Evolutionary conservation across 2,113 vertebrate genomes (phyloP), one percentile per base, ranked within the genome.

Genomic region (Dendrocopos noguchii): DNA sequence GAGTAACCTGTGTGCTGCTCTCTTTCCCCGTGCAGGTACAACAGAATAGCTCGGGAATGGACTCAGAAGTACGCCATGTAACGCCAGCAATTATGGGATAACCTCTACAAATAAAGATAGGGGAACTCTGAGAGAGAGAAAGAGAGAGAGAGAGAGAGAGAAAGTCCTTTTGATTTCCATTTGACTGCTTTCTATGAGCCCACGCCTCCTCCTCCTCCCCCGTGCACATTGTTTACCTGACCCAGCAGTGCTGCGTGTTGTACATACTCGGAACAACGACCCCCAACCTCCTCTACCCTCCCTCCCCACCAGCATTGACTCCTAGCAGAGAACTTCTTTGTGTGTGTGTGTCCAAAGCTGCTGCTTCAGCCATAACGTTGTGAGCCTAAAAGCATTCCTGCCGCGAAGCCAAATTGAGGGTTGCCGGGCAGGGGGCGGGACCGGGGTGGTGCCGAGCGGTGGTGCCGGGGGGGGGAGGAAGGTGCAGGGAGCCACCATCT

Each of bases 1-100:
- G 71, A 98, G 87, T 93, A 79, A 95, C 94, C 10, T 21, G 20
- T 21, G 20, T 21, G 47, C 20, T 57, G 78, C 88, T 98, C 94
- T 98, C 84, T 98, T 94, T 98, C 82, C 77, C 91, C 95, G 93
- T 92, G 29, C 98, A 99, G 99, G 99, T 99, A 99, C 99, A 99
- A 99, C 99, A 99, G 98, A 99, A 99, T 99, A 99, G 99, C 99
- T 98, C 99, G 99, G 98, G 99, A 99, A 99, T 99, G 99, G 99
- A 99, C 99, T 98, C 99, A 99, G 99, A 99, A 99, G 99, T 99
- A 99, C 98, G 99, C 99, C 97, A 99, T 99, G 99, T 99, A 99
- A 99, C 98, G 98, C 98, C 98, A 98, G 98, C 97, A 98, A 98
- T 98, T 98, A 98, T 98, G 98, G 98, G 98, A 98, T 98, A 98